Base-by-base conservation (phyloP, 2,888 invertebrate genomes). In the Plebejus melissa region DNA sequence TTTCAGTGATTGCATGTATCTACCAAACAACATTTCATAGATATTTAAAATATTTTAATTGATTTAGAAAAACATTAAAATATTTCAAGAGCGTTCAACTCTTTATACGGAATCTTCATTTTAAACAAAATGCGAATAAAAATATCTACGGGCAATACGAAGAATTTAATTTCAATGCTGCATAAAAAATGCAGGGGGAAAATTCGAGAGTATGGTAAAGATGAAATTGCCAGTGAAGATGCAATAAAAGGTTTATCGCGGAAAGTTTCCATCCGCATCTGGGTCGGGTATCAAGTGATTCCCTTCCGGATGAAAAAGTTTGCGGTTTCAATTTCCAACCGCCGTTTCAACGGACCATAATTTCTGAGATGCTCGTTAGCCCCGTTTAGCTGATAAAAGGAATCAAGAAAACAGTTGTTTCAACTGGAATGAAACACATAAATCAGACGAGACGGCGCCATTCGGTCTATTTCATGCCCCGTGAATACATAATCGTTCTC, bases 381-480 rank as follows among this genome's bases (percentile, higher is more conserved):
- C 86, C 81, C 85, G 86, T 87, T 89, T 87, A 86, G 83, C 83
- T 83, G 80, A 80, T 81, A 86, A 87, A 86, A 85, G 82, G 82
- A 85, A 82, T 79, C 79, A 82, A 82, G 83, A 83, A 84, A 84
- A 80, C 83, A 82, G 85, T 89, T 88, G 88, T 88, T 87, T 84
- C 85, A 86, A 83, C 82, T 85, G 82, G 85, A 90, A 90, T 90
- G 86, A 88, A 88, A 88, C 84, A 86, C 88, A 88, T 91, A 90
- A 91, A 90, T 91, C 90, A 90, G 79, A 82, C 82, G 83, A 86
- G 85, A 83, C 83, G 84, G 86, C 82, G 84, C 84, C 86, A 78
- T 85, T 86, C 82, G 84, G 84, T 86, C 86, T 87, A 86, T 85
- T 87, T 86, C 84, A 84, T 86, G 83, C 83, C 79, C 79, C 82